Evolutionary conservation across 2,888 invertebrate genomes (phyloP).

Genomic region (Diogma glabrata): DNA sequence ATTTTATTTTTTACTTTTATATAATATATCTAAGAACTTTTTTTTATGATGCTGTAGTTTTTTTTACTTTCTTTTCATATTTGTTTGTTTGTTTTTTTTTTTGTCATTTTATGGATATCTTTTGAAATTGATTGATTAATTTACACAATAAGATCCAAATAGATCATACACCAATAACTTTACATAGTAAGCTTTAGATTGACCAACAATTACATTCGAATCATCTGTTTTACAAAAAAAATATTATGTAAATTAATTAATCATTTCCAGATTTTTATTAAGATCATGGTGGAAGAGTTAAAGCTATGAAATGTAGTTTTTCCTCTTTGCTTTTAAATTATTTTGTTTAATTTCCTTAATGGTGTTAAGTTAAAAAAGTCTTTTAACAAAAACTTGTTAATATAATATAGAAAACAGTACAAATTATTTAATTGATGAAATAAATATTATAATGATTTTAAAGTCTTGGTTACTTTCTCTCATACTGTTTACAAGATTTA

Average conservation of each 20-base stretch:
- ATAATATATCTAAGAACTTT: too few species aligned
- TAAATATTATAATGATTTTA: neutral
- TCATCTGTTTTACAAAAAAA: neutral
- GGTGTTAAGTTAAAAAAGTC: neutral
- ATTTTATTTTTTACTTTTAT: neutral
- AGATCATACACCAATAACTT: too few species aligned
- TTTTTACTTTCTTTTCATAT: conserved; percentile 4
- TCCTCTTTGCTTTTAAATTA: conserved; percentile 1
- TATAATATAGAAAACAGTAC: neutral
- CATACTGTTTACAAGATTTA: neutral
- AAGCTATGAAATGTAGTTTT: conserved; percentile 8
- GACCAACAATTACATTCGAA: too few species aligned
- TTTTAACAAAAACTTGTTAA: neutral
- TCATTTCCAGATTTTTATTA: conserved; percentile 1
- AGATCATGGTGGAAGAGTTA: conserved; percentile 2
- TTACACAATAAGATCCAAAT: too few species aligned
- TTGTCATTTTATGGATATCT: too few species aligned
- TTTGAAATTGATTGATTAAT: too few species aligned
- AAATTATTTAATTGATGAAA: neutral
- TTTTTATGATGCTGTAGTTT: too few species aligned
- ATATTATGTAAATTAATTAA: neutral
- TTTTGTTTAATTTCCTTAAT: neutral
- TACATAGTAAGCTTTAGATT: neutral
- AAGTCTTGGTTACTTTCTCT: conserved; percentile 7
- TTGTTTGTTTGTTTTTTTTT: neutral